These are phyloP conservation scores for Axinella damicornis DNA, from an alignment of 37 sponge, comb jelly and placozoan species.

Conservation along the genomic window DNA sequence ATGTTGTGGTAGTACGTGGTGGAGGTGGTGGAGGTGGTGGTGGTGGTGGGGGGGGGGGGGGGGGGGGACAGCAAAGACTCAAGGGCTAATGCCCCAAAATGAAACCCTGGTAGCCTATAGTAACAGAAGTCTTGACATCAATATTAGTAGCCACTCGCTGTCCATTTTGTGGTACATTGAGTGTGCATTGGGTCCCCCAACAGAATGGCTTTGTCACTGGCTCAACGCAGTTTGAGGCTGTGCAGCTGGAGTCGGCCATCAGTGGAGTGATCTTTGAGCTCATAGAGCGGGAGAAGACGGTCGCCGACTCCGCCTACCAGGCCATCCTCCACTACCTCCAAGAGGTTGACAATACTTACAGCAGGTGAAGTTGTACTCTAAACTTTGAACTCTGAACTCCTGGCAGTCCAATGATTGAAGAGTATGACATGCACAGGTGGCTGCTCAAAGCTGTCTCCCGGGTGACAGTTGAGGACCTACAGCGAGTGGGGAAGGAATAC, in stretches of 20 bases:
- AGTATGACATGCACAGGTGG: slow-evolving; percentile 35
- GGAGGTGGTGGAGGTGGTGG: too few species aligned
- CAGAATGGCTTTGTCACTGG: slow-evolving; percentile 73
- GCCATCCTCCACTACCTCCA: slow-evolving; percentile 43
- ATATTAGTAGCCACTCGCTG: too few species aligned
- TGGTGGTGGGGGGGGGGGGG: too few species aligned
- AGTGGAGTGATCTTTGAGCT: slow-evolving; percentile 74
- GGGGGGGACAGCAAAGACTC: too few species aligned
- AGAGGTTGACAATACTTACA: slow-evolving; percentile 13
- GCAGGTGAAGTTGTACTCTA: slow-evolving; percentile 14
- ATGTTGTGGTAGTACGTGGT: too few species aligned
- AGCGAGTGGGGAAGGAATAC: slow-evolving; percentile 75
- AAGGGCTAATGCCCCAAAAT: too few species aligned
- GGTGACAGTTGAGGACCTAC: slow-evolving; percentile 79
- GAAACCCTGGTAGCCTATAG: too few species aligned
- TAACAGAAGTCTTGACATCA: too few species aligned
- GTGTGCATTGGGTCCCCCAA: too few species aligned
- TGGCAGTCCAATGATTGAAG: too few species aligned
- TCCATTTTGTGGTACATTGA: not conserved
- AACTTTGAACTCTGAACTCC: not conserved
- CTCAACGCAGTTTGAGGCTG: slow-evolving; percentile 46
- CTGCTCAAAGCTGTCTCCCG: slow-evolving; percentile 66
- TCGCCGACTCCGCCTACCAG: slow-evolving; percentile 50
- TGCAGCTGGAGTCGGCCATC: slow-evolving; percentile 78
- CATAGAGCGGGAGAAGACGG: slow-evolving; percentile 69